Percentiles rank a stretch among this genome's conserved stretches.
Evolutionary conservation across 2,113 vertebrate species (phyloP).

Genomic region (Pogona vitticeps): DNA sequence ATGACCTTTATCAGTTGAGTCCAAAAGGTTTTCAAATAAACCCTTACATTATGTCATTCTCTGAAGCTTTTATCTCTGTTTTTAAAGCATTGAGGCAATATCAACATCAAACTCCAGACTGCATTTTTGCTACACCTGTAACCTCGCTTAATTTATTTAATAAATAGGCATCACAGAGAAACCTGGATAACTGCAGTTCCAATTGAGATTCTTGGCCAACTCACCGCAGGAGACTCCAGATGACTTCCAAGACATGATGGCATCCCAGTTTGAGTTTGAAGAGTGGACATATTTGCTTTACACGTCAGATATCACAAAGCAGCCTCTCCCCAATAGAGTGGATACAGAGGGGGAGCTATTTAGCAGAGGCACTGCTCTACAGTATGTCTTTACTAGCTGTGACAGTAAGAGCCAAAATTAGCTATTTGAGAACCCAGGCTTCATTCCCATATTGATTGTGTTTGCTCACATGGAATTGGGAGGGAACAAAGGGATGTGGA

Average conservation of each 20-base stretch:
- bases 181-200: too few relatives aligned
- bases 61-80: not conserved
- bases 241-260: not conserved
- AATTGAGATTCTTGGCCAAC: not conserved
- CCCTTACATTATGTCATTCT: not conserved
- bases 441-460: too few relatives aligned
- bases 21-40: conserved; percentile 23
- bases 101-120: not conserved
- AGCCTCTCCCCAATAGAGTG: not conserved
- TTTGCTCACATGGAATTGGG: too few relatives aligned
- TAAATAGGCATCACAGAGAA: not conserved
- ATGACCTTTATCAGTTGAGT: conserved; percentile 23
- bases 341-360: not conserved
- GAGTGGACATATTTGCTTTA: not conserved
- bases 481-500: too few relatives aligned
- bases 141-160: not conserved
- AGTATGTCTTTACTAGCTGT: too few relatives aligned
- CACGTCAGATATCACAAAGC: not conserved
- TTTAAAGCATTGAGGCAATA: rapidly evolving
- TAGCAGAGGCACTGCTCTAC: not conserved
- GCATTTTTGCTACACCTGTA: not conserved
- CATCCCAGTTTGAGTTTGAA: not conserved
- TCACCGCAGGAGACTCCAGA: too few relatives aligned
- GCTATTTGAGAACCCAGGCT: too few relatives aligned
- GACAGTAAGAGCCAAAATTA: too few relatives aligned